phyloP scores from a whole-genome alignment of 2,113 vertebrate genomes.

The Cervus canadensis region DNA sequence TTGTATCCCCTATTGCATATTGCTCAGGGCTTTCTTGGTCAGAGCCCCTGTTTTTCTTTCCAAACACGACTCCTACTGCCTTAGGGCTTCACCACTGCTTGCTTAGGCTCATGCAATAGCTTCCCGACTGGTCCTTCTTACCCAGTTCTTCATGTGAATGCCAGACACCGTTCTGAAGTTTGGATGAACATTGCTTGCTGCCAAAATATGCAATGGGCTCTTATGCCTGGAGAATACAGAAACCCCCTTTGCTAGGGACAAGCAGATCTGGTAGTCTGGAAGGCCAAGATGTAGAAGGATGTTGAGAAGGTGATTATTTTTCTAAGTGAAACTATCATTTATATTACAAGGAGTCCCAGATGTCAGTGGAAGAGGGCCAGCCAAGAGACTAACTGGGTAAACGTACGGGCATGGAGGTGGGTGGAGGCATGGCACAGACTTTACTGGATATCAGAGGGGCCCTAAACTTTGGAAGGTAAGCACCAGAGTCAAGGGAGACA shows the following conservation, averaged over 20 bases:
- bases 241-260: not conserved
- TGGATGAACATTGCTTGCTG: not conserved
- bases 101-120: not conserved
- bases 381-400: not conserved
- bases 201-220: not conserved
- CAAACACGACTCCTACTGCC: not conserved
- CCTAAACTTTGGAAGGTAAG: not conserved
- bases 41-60: not conserved
- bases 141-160: not conserved
- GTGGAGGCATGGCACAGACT: not conserved
- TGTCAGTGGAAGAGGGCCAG: not conserved
- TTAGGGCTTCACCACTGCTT: not conserved
- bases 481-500: not conserved
- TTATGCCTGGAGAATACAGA: not conserved
- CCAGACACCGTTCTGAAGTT: not conserved
- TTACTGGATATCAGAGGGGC: not conserved
- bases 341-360: not conserved
- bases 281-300: not conserved
- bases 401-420: fast-evolving
- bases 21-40: not conserved
- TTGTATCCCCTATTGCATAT: fast-evolving
- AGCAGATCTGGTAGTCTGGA: not conserved
- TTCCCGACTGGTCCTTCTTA: not conserved
- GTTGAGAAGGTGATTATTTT: not conserved
- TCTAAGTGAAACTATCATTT: not conserved